phyloP scores from a whole-genome alignment of 1,140 invertebrate species.

The Frieseomelitta varia region DNA sequence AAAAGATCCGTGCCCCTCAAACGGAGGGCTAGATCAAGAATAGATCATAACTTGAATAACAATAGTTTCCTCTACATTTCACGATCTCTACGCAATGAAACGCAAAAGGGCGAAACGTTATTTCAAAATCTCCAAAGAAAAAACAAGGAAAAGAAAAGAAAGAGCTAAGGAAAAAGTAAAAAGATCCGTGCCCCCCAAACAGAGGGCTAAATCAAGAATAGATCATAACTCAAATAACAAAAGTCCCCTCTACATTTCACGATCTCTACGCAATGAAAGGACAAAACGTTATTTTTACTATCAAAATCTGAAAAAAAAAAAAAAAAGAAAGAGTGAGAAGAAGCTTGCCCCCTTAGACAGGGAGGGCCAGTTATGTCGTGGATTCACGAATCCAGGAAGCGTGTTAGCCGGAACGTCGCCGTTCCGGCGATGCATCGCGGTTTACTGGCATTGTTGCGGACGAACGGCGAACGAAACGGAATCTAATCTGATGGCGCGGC shows the following conservation, averaged over 20 bases:
- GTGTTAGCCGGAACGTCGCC: constrained; percentile 41
- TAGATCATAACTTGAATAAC: not conserved
- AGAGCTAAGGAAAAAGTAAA: not conserved
- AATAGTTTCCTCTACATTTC: not conserved
- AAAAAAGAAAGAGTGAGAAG: not conserved
- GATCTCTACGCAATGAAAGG: not conserved
- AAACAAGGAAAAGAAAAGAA: not conserved
- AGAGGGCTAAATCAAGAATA: constrained; percentile 33
- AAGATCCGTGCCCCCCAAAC: not conserved
- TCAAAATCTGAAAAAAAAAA: not conserved
- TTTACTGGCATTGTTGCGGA: constrained; percentile 56
- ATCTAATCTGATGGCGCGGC: constrained; percentile 79
- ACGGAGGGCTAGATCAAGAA: no score
- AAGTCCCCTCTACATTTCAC: not conserved
- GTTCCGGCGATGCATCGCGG: constrained; percentile 55
- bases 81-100: not conserved
- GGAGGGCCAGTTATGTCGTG: not conserved
- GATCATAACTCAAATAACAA: no score
- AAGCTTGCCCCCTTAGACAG: not conserved
- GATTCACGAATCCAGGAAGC: constrained; percentile 59
- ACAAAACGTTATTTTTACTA: no score
- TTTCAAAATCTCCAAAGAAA: not conserved
- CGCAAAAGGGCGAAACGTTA: not conserved
- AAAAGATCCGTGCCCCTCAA: no score
- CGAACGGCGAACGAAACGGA: constrained; percentile 63